A percentile compares a stretch with the other conserved stretches of the same genome.
phyloP scores from a whole-genome alignment of 2,888 invertebrate genomes.

The Caenorhabditis plicata region DNA sequence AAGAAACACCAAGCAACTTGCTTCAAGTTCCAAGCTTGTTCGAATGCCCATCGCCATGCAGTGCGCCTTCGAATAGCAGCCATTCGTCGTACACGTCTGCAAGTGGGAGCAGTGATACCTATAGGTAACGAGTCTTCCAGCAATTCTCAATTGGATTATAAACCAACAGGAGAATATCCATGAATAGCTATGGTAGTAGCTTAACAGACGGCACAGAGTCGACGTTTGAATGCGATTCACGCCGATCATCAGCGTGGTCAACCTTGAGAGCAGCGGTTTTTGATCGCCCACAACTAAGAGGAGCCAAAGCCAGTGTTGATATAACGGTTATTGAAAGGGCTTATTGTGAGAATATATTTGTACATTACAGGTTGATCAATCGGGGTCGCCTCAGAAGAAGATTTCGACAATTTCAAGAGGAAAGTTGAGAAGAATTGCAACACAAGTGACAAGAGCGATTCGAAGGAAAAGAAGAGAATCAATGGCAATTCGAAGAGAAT shows the following conservation, averaged over 20 bases:
- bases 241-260: slow-evolving; percentile 52
- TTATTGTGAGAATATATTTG: not conserved
- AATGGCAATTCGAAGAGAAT: slow-evolving; percentile 51
- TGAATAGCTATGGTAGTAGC: slow-evolving; percentile 53
- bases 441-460: slow-evolving; percentile 55
- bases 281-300: slow-evolving; percentile 30
- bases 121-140: no score
- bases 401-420: slow-evolving; percentile 48
- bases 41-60: slow-evolving; percentile 49
- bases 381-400: slow-evolving; percentile 34
- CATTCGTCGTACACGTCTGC: slow-evolving; percentile 50
- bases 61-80: slow-evolving; percentile 50
- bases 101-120: slow-evolving; percentile 44
- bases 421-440: slow-evolving; percentile 49
- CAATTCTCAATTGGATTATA: no score
- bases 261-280: slow-evolving; percentile 48
- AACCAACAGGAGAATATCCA: slow-evolving; percentile 49
- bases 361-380: slow-evolving; percentile 7
- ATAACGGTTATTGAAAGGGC: slow-evolving; percentile 28
- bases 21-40: slow-evolving; percentile 46
- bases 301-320: slow-evolving; percentile 34
- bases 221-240: slow-evolving; percentile 50
- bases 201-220: slow-evolving; percentile 50
- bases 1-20: slow-evolving; percentile 14
- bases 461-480: slow-evolving; percentile 51